Evolutionary conservation across 2,113 vertebrate genomes (phyloP).

Genomic region (Ceyx cyanopectus): DNA sequence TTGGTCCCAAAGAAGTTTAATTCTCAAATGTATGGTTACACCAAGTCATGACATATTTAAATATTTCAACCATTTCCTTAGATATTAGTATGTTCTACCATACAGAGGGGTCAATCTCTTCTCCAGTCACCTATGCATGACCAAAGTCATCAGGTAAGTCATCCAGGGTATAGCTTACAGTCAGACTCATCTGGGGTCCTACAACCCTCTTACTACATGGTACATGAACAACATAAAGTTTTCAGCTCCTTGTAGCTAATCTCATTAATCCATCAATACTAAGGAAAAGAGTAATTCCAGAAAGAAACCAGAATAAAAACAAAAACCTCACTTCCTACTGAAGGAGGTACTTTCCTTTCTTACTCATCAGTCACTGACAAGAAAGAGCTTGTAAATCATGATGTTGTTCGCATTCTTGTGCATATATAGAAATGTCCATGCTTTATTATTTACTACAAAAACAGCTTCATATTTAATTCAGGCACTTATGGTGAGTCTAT

Average conservation of each 20-base stretch:
- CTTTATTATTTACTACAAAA: background rate
- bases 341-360: background rate
- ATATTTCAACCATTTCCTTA: background rate
- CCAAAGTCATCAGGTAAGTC: background rate
- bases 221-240: background rate
- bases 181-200: background rate
- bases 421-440: background rate
- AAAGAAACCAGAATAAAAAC: background rate
- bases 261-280: background rate
- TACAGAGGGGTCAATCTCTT: background rate
- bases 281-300: background rate
- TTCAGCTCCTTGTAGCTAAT: background rate
- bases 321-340: background rate
- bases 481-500: constrained; percentile 86
- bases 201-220: background rate
- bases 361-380: background rate
- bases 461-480: constrained; percentile 61
- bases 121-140: background rate
- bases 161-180: background rate
- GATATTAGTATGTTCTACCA: background rate
- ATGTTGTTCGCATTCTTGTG: background rate
- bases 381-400: background rate
- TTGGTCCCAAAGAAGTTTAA: background rate
- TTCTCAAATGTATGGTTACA: background rate
- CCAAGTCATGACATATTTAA: background rate